A percentile compares a stretch with the other conserved stretches of the same genome.
Conservation (phyloP, 2,888 invertebrate genomes). For the Metallyticus violacea region DNA sequence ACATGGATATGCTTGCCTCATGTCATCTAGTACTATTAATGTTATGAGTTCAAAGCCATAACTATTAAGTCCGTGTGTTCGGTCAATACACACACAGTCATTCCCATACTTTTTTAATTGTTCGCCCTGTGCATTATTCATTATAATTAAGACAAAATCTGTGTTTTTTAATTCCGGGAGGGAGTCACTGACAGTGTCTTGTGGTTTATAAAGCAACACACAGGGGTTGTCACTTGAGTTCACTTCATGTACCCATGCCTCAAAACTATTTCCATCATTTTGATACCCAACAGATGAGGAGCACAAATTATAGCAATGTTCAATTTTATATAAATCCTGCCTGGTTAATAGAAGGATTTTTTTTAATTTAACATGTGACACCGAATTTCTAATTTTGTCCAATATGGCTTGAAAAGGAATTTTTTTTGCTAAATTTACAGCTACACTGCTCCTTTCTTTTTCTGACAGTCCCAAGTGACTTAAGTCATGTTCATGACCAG, state of each 20-base stretch:
- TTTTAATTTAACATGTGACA: not conserved
- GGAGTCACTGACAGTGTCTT: not conserved
- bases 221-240: not conserved
- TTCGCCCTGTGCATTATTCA: not conserved
- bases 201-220: slow-evolving; percentile 1
- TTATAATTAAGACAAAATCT: not conserved
- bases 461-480: slow-evolving; percentile 28
- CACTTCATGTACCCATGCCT: too few relatives aligned
- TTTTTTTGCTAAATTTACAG: slow-evolving; percentile 27
- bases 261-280: too few relatives aligned
- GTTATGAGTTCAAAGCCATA: not conserved
- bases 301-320: slow-evolving; percentile 2
- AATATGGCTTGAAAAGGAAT: slow-evolving; percentile 21
- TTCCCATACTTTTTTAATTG: not conserved
- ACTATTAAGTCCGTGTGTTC: not conserved
- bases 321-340: slow-evolving; percentile 34
- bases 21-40: not conserved
- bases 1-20: slow-evolving; percentile 32
- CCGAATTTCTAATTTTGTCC: slow-evolving; percentile 15
- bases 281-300: not conserved
- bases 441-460: slow-evolving; percentile 29
- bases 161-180: not conserved
- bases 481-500: slow-evolving; percentile 32
- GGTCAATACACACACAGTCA: not conserved
- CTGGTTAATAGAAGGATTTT: slow-evolving; percentile 32